Conservation (phyloP, 2,797 vertebrate species). For the Phalanger gymnotis region DNA sequence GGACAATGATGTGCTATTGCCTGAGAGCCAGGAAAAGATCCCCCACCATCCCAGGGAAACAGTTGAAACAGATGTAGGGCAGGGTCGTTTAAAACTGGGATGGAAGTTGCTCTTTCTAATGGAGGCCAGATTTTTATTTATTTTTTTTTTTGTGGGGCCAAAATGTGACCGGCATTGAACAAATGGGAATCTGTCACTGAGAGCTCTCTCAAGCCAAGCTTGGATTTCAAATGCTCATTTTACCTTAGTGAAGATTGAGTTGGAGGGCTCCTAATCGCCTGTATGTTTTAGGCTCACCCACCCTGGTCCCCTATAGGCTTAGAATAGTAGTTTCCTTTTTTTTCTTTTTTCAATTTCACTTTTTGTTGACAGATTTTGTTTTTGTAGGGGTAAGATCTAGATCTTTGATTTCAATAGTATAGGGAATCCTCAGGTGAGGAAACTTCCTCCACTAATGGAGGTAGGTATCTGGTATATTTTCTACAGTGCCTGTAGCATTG, state of each 20-base stretch:
- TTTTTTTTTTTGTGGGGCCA: background rate
- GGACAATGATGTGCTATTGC: background rate
- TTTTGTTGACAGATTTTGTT: background rate
- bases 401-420: background rate
- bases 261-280: background rate
- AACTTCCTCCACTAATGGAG: background rate
- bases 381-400: background rate
- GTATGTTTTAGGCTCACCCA: background rate
- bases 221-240: background rate
- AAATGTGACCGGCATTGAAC: background rate
- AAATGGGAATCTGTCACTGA: background rate
- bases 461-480: background rate
- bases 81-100: background rate
- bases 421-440: background rate
- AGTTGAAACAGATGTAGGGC: background rate
- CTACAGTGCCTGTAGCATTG: background rate
- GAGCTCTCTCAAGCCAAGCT: background rate
- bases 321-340: background rate
- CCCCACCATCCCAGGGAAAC: accelerated
- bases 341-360: background rate
- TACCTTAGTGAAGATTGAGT: background rate
- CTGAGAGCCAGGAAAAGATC: background rate
- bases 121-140: background rate
- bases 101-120: background rate
- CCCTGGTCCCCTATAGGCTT: background rate